phyloP scores from a whole-genome alignment of 2,888 invertebrate species.

The Acrocera orbiculus region DNA sequence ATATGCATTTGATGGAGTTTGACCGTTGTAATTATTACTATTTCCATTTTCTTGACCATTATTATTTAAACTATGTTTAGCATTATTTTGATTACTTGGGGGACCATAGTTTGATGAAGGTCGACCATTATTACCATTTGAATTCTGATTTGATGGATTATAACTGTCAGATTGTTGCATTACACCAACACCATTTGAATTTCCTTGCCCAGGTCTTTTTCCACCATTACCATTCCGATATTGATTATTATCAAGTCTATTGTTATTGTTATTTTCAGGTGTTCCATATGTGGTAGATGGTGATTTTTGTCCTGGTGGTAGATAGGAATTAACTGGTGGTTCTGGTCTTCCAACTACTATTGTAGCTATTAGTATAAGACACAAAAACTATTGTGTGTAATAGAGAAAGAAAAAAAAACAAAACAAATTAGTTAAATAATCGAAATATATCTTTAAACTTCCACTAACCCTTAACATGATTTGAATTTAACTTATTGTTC shows the following conservation, averaged over 20 bases:
- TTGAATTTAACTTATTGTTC: too few species aligned
- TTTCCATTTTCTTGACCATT: slow-evolving; percentile 17
- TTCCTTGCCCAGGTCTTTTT: slow-evolving; percentile 14
- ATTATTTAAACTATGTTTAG: too few species aligned
- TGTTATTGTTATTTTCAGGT: slow-evolving; percentile 14
- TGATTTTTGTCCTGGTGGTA: slow-evolving; percentile 39
- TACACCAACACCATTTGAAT: too few species aligned
- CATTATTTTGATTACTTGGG: slow-evolving; percentile 4
- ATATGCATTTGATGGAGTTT: too few species aligned
- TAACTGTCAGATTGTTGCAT: too few species aligned
- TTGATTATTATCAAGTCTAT: too few species aligned
- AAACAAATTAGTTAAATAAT: too few species aligned
- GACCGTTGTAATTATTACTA: too few species aligned
- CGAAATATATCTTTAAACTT: too few species aligned
- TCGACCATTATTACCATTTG: slow-evolving; percentile 12
- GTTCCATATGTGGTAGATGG: slow-evolving; percentile 20
- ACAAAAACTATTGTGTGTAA: slow-evolving; percentile 11
- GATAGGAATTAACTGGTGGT: slow-evolving; percentile 56
- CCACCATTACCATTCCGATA: slow-evolving; percentile 5
- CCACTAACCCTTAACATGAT: too few species aligned
- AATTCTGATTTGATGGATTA: slow-evolving; percentile 10
- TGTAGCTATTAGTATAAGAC: slow-evolving; percentile 19
- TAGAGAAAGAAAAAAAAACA: slow-evolving; percentile 1
- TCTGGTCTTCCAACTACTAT: slow-evolving; percentile 35
- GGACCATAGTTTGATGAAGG: slow-evolving; percentile 17